Conservation (phyloP, 1,140 invertebrate species). For the Heliothis virescens region DNA sequence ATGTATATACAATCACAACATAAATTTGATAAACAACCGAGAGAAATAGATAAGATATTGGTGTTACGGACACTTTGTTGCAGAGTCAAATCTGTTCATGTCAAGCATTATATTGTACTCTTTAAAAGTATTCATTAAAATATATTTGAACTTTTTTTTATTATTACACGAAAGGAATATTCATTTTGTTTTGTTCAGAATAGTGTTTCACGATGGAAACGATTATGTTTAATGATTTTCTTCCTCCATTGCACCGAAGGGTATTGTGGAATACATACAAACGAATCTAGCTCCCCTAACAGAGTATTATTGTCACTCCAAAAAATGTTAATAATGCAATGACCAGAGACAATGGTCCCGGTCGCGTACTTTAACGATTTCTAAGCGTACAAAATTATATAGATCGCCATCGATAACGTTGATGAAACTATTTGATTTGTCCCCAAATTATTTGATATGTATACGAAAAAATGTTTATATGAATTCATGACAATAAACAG, state of each 20-base stretch:
- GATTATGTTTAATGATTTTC: slow-evolving; percentile 24
- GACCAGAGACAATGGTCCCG: slow-evolving; percentile 17
- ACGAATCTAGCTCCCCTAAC: slow-evolving; percentile 52
- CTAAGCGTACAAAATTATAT: slow-evolving; percentile 47
- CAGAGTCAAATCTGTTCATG: slow-evolving; percentile 46
- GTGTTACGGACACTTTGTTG: slow-evolving; percentile 66
- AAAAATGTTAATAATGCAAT: slow-evolving; percentile 35
- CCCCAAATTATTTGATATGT: slow-evolving; percentile 62
- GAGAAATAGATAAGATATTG: slow-evolving; percentile 73
- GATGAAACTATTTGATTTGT: slow-evolving; percentile 48
- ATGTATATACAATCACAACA: slow-evolving; percentile 85
- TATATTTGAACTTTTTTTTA: slow-evolving; percentile 64
- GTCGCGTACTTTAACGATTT: slow-evolving; percentile 40
- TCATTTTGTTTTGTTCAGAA: slow-evolving; percentile 42
- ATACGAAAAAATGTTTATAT: slow-evolving; percentile 56
- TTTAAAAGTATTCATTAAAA: slow-evolving; percentile 62
- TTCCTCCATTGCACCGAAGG: slow-evolving; percentile 5
- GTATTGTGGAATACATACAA: slow-evolving; percentile 43
- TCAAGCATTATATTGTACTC: slow-evolving; percentile 62
- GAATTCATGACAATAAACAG: slow-evolving; percentile 50
- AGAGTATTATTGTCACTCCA: slow-evolving; percentile 55
- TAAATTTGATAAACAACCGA: slow-evolving; percentile 85
- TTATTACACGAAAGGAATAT: slow-evolving; percentile 37
- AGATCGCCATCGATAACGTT: slow-evolving; percentile 38
- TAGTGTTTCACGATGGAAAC: background rate